Evolutionary conservation across 2,888 invertebrate species (phyloP).

Genomic region (Bibio marci): DNA sequence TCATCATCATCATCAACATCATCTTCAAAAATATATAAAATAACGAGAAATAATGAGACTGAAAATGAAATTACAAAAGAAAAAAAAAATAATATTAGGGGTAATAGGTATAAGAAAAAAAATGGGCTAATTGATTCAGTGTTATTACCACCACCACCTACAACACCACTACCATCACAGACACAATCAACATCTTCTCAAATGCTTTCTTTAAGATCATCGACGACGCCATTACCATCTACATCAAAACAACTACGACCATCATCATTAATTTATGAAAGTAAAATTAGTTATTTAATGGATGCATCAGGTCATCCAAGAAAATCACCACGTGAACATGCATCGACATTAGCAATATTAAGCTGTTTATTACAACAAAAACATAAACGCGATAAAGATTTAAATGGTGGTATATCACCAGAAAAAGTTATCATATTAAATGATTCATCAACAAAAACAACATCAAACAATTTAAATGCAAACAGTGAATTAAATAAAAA

Average conservation of each 20-base stretch:
- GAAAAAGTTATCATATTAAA: slow-evolving; percentile 3
- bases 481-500: slow-evolving; percentile 1
- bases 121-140: too few species aligned
- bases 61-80: too few species aligned
- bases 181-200: not conserved
- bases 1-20: too few species aligned
- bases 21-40: too few species aligned
- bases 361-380: slow-evolving; percentile 43
- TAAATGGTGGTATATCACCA: slow-evolving; percentile 9
- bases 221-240: not conserved
- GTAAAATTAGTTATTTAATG: slow-evolving; percentile 16
- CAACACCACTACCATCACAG: too few species aligned
- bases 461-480: too few species aligned
- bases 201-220: not conserved
- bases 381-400: slow-evolving; percentile 12
- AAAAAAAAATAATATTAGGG: too few species aligned
- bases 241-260: not conserved
- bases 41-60: too few species aligned
- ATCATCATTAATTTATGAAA: not conserved
- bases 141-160: too few species aligned
- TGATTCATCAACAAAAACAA: slow-evolving; percentile 15
- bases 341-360: slow-evolving; percentile 70
- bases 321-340: slow-evolving; percentile 76
- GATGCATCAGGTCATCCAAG: slow-evolving; percentile 42
- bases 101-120: too few species aligned